Evolutionary conservation across 2,888 invertebrate genomes (phyloP), one percentile per base, ranked within the genome.

Genomic region (Rhopalosiphum nymphaeae): DNA sequence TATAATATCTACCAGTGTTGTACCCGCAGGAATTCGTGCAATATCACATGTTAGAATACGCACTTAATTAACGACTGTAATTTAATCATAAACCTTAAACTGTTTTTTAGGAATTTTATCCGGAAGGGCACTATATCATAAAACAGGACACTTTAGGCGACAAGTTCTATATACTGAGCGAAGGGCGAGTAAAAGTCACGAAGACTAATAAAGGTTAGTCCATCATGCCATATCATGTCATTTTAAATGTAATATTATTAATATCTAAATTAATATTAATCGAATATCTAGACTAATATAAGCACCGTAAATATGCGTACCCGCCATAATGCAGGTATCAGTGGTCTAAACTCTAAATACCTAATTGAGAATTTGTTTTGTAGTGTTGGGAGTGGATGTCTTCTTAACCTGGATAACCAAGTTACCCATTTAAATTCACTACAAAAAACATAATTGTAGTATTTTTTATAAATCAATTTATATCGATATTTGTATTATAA

Each of bases 91-190:
- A 89, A 67, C 16, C 26, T 91, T 56, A 94, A 95, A 95, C 95
- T 16, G 94, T 95, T 95, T 86, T 21, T 36, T 1, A 97, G 97
- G 97, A 97, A 95, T 97, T 97, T 95, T 97, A 97, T 95, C 96
- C 97, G 46, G 96, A 96, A 90, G 97, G 97, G 3, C 96, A 97
- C 88, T 97, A 97, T 95, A 97, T 97, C 91, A 97, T 97, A 87
- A 95, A 97, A n/a, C 97, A 97, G 95, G 97, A 97, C 11, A 97
- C 97, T 46, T 96, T 96, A 93, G 97, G 97, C 1, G 97, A 97
- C 95, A 97, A 97, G 3, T 97, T 97, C 96, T 97, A 97, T 95
- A 97, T 97, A 84, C 97, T 97, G 94, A 97, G 97, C 95, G 96
- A 96, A 95, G 97, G 97, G 85, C 96, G 96, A 95, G 97, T 97